Evolutionary conservation across 1,140 invertebrate species (phyloP).

Genomic region (Nasonia giraulti): DNA sequence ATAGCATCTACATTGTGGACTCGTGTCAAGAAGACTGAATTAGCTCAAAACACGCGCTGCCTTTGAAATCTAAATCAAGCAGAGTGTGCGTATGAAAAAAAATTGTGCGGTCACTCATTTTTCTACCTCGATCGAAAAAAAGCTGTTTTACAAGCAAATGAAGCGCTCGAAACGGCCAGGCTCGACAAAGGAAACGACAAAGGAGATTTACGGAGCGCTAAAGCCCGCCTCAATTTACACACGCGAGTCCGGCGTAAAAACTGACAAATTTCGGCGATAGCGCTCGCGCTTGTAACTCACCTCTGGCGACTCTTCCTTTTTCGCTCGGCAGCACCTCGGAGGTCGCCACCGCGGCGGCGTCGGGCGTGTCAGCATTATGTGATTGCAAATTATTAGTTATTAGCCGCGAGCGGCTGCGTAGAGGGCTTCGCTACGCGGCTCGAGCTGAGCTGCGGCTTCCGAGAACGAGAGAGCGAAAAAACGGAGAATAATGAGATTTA

Average conservation of each 20-base stretch:
- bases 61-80: slow-evolving; percentile 32
- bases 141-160: slow-evolving; percentile 5
- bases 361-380: neutral
- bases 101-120: no score
- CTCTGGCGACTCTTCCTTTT: neutral
- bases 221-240: neutral
- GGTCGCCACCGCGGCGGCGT: neutral
- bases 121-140: neutral
- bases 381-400: slow-evolving; percentile 39
- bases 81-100: no score
- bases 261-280: slow-evolving; percentile 41
- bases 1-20: slow-evolving; percentile 53
- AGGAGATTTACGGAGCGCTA: slow-evolving; percentile 10
- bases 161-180: neutral
- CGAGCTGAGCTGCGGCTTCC: neutral
- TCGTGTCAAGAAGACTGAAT: slow-evolving; percentile 48
- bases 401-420: neutral
- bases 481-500: neutral
- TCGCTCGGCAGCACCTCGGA: neutral
- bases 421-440: neutral
- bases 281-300: neutral
- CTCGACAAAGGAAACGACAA: neutral
- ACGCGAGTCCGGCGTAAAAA: slow-evolving; percentile 12
- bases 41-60: neutral
- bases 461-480: neutral